Conservation (phyloP, 2,888 invertebrate species). For the Drosophila kokeensis region DNA sequence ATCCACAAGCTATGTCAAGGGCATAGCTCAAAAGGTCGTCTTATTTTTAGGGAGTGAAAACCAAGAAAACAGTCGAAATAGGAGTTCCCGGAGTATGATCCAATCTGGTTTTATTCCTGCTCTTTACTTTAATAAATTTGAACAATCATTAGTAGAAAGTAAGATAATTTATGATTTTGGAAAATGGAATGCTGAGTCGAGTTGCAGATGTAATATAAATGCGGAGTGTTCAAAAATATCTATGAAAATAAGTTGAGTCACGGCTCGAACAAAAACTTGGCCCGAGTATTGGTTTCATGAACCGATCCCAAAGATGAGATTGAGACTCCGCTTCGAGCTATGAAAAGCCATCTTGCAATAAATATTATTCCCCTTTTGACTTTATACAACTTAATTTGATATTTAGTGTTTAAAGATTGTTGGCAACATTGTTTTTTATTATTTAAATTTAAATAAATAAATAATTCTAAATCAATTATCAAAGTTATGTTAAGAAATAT, state of each 20-base stretch:
- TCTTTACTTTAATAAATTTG: background rate
- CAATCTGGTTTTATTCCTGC: background rate
- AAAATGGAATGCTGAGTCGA: too few species aligned
- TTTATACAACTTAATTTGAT: background rate
- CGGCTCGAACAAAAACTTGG: background rate
- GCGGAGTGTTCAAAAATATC: background rate
- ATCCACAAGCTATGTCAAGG: background rate
- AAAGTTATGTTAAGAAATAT: background rate
- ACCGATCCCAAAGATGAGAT: background rate
- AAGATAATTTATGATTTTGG: too few species aligned
- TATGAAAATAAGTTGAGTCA: background rate
- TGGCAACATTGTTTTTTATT: background rate
- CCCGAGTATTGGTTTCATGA: background rate
- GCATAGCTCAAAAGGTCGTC: background rate
- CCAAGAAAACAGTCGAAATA: background rate
- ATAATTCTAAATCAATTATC: background rate
- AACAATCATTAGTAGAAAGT: rapidly evolving
- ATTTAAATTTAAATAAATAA: background rate
- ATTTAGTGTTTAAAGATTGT: background rate
- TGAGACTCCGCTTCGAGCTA: background rate
- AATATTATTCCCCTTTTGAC: background rate
- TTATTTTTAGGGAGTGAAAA: background rate
- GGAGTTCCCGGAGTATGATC: background rate
- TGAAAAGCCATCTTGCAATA: background rate
- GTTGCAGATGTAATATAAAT: background rate